Base-by-base conservation (phyloP, 1,140 invertebrate genomes). In the Drosophila cardini region DNA sequence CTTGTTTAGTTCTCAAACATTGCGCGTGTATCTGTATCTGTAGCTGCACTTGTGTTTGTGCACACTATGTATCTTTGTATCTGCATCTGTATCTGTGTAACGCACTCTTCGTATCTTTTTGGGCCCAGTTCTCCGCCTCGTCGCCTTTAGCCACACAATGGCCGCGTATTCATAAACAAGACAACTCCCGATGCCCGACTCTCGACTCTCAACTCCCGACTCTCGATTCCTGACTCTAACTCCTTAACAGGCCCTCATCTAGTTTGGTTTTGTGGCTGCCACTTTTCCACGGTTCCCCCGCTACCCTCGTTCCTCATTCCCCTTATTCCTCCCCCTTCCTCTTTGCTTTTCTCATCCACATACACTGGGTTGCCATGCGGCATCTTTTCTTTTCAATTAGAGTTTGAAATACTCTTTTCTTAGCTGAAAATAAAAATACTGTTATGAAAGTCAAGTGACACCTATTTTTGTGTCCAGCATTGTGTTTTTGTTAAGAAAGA, bases 121-220 rank as follows among this genome's bases (percentile, higher is more conserved):
- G 76, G 76, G 81, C 70, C 71, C 73, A 73, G 57, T 68, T 58
- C 73, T 55, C 30, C 55, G 45, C 67, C 62, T 46, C 55, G 61
- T 69, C 63, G 60, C 38, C 55, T 42, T 32, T 26, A 26, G 53
- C 63, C 80, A 76, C 71, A 85, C 82, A 86, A 86, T 86, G 83
- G 50, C 72, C 52, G 79, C 79, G 76, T 86, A 86, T 86, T 87
- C 82, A 86, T 86, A 83, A 86, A 80, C 71, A 86, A 82, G 78
- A 78, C 63, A 36, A 65, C 63, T 72, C 71, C 50, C 58, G 40
- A 43, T 45, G 61, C 32, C 55, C 45, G 48, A 55, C 18, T 21
- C 3, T 7, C 36, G 36, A 15, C 30, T 56, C 40, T 56, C 60
- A 34, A 61, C 36, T 64, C n/a, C n/a, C n/a, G n/a, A n/a, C n/a